Percentiles rank a stretch among this genome's conserved stretches.
phyloP scores from a whole-genome alignment of 2,888 invertebrate species.

The Diadegma fenestrale region DNA sequence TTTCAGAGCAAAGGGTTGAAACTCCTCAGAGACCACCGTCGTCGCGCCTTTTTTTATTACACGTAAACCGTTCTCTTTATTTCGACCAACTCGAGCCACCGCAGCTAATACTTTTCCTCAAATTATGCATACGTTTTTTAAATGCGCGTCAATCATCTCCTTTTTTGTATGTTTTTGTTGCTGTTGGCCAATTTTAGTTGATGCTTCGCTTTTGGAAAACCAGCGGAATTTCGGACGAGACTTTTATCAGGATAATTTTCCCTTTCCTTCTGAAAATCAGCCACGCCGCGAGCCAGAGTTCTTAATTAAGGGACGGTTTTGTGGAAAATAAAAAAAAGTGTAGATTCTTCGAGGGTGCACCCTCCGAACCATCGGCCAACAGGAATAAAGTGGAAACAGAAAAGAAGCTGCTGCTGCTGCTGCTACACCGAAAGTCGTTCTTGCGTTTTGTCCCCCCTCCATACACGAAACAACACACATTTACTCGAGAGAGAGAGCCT shows the following conservation, averaged over 20 bases:
- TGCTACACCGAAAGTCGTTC: conserved; percentile 49
- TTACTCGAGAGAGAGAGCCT: background rate
- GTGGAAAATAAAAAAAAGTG: conserved; percentile 13
- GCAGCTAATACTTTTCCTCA: conserved; percentile 25
- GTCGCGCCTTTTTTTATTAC: conserved; percentile 80
- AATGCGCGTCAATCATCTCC: background rate
- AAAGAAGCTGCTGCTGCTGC: too few species aligned
- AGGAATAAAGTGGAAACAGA: conserved; percentile 16
- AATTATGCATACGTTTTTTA: conserved; percentile 32
- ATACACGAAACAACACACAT: conserved; percentile 55
- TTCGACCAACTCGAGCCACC: conserved; percentile 69
- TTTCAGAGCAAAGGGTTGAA: conserved; percentile 71
- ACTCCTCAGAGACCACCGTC: conserved; percentile 77
- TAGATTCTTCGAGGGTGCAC: background rate
- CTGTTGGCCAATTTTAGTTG: background rate
- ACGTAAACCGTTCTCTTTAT: conserved; percentile 83
- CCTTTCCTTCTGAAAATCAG: background rate
- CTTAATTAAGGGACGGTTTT: conserved; percentile 79
- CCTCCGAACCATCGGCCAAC: background rate
- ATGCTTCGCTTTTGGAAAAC: background rate
- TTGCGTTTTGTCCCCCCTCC: conserved; percentile 50
- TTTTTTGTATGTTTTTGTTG: background rate
- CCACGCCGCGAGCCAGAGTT: conserved; percentile 50
- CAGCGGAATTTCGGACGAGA: background rate
- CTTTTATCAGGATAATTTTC: background rate